Evolutionary conservation across 1,140 invertebrate species (phyloP), one percentile per base, ranked within the genome.

Genomic region (Asobara japonica): DNA sequence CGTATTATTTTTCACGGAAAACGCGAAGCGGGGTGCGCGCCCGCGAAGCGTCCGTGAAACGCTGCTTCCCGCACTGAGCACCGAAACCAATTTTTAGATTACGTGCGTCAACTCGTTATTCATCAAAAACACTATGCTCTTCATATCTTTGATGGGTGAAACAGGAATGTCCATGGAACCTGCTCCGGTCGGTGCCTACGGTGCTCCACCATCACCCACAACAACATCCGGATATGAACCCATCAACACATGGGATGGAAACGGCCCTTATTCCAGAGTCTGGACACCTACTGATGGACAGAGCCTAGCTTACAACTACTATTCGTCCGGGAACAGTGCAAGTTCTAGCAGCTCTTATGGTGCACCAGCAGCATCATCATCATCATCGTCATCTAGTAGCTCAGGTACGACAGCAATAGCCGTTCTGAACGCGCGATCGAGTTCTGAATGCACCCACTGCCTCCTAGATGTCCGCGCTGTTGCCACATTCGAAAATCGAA

Each of bases 291-390:
- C 76, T 33, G 84, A 88, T 48, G 83, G 89, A 0, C 92, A 93
- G 76, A 92, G 91, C 76, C 84, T 94, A 41, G 94, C 94, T 45
- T 95, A 95, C 84, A 94, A 90, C 79, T 92, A 92, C 3, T 95
- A 95, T 83, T 91, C 93, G 74, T 91, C 92, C 11, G 69, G 68
- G 22, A 71, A 51, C 33, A 71, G 69, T 61, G 89, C 90, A 79
- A 79, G 83, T 72, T 82, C 80, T 41, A 81, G 78, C 3, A 81
- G 76, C 27, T 82, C 81, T 1, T 90, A 90, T 77, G 88, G 86
- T 29, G 80, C 84, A 3, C 72, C 82, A 29, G 76, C 80, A 2
- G 88, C 90, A 69, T 88, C 90, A 0, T 89, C 86, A 20, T 88
- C 88, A 0, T 89, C 89, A 73, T 86, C 87, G 36, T 89, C 88